Percentiles rank a stretch among this genome's conserved stretches.
These are phyloP conservation scores for Disparrhopalites patrizii DNA, from an alignment of 2,888 invertebrate species.

Conservation along the genomic window DNA sequence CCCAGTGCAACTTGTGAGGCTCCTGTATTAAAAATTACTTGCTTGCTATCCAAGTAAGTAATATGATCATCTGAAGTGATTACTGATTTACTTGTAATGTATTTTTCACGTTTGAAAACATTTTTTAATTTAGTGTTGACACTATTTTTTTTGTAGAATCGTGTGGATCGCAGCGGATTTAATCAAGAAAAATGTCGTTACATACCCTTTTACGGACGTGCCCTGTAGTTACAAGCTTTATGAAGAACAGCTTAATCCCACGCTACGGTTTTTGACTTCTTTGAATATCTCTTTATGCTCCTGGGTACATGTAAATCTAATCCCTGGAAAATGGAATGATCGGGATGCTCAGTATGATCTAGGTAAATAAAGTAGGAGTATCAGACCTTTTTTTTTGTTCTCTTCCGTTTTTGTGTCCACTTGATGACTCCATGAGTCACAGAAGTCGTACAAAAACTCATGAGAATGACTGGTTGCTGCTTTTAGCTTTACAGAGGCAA, in stretches of 20 bases:
- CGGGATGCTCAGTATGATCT: background rate
- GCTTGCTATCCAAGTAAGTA: slow-evolving; percentile 35
- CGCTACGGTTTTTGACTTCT: slow-evolving; percentile 37
- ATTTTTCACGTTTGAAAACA: too few species aligned
- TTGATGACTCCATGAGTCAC: too few species aligned
- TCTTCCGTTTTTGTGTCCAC: too few species aligned
- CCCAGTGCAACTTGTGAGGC: background rate
- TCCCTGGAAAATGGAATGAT: background rate
- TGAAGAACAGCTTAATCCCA: slow-evolving; percentile 35
- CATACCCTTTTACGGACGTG: slow-evolving; percentile 17
- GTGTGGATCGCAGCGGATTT: slow-evolving; percentile 28
- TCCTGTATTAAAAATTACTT: slow-evolving; percentile 32
- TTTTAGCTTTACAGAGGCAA: slow-evolving; percentile 23
- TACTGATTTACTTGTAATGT: too few species aligned
- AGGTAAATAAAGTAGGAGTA: slow-evolving; percentile 6
- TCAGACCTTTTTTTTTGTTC: too few species aligned
- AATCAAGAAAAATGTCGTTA: slow-evolving; percentile 18
- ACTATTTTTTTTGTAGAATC: slow-evolving; percentile 27
- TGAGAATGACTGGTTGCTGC: background rate
- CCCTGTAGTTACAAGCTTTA: slow-evolving; percentile 33
- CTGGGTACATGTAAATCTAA: slow-evolving; percentile 32
- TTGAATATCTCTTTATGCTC: slow-evolving; percentile 35
- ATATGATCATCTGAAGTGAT: too few species aligned
- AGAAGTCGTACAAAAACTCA: too few species aligned
- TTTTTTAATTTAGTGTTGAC: background rate